Evolutionary conservation across 1,140 invertebrate genomes (phyloP).

Genomic region (Drosophila subobscura): DNA sequence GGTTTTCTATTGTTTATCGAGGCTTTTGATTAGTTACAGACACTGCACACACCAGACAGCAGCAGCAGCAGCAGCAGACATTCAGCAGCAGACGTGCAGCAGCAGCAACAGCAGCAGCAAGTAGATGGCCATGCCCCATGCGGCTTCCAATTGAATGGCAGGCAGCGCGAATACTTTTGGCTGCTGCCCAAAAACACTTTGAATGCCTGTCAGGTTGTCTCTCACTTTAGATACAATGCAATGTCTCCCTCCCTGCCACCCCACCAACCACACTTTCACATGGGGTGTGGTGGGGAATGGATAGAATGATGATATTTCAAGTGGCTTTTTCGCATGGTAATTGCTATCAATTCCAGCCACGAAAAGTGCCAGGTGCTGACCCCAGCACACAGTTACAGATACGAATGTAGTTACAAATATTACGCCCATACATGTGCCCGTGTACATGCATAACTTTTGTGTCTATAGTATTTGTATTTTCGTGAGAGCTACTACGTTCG

Average conservation of each 20-base stretch:
- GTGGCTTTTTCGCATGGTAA: conserved; percentile 23
- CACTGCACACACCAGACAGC: conserved; percentile 7
- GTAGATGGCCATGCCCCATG: background rate
- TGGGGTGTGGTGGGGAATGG: no score
- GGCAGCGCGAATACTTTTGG: conserved; percentile 61
- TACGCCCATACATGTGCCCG: no score
- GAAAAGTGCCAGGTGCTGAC: conserved; percentile 2
- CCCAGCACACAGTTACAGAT: no score
- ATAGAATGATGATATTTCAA: conserved; percentile 17
- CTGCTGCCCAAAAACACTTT: conserved; percentile 66
- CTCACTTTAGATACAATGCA: conserved; percentile 34
- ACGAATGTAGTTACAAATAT: no score
- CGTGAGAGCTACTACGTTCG: no score
- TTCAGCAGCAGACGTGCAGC: conserved; percentile 1
- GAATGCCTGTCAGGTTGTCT: conserved; percentile 53
- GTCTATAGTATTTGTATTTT: no score
- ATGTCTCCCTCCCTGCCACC: no score
- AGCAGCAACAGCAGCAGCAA: background rate
- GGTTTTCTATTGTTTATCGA: conserved; percentile 65
- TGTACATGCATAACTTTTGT: no score
- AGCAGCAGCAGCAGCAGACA: conserved; percentile 3
- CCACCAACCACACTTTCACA: conserved; percentile 16
- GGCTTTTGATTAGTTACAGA: conserved; percentile 60
- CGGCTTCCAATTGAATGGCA: conserved; percentile 34
- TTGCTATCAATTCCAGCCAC: conserved; percentile 36